A percentile compares a stretch with the other conserved stretches of the same genome.
Conservation (phyloP, 2,888 invertebrate species). For the Julus scandinavius region DNA sequence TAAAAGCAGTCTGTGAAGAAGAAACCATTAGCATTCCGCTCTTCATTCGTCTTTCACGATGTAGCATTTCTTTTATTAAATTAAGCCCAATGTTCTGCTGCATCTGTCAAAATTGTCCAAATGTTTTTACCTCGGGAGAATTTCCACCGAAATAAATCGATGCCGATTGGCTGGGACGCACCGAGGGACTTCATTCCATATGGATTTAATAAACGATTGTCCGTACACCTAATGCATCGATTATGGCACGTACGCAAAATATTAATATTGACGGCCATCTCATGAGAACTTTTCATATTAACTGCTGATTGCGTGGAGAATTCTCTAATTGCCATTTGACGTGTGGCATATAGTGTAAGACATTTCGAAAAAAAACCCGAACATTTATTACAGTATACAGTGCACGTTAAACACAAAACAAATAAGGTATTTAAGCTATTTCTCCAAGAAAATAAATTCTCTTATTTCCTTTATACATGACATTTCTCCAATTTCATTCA, state of each 20-base stretch:
- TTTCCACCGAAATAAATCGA: neutral
- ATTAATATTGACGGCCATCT: neutral
- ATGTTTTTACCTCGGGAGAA: neutral
- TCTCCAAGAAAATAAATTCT: too few relatives aligned
- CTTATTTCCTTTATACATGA: too few relatives aligned
- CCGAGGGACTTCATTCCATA: neutral
- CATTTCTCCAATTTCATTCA: too few relatives aligned
- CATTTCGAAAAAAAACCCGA: neutral
- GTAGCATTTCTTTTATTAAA: slow-evolving; percentile 19
- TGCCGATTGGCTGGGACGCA: neutral
- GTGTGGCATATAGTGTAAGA: too few relatives aligned
- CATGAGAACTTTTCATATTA: neutral
- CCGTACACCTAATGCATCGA: neutral
- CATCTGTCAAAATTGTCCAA: slow-evolving; percentile 17
- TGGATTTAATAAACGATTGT: slow-evolving; percentile 5
- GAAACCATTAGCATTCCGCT: neutral
- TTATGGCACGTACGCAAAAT: neutral
- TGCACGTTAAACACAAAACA: too few relatives aligned
- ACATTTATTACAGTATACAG: neutral
- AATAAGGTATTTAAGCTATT: too few relatives aligned
- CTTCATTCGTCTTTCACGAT: neutral
- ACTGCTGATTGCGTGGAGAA: neutral
- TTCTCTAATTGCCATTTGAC: neutral
- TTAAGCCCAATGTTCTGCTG: slow-evolving; percentile 33
- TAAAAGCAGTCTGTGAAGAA: neutral